A percentile compares a stretch with the other conserved stretches of the same genome.
phyloP scores from a whole-genome alignment of 1,140 invertebrate species.

The Microplitis mediator region DNA sequence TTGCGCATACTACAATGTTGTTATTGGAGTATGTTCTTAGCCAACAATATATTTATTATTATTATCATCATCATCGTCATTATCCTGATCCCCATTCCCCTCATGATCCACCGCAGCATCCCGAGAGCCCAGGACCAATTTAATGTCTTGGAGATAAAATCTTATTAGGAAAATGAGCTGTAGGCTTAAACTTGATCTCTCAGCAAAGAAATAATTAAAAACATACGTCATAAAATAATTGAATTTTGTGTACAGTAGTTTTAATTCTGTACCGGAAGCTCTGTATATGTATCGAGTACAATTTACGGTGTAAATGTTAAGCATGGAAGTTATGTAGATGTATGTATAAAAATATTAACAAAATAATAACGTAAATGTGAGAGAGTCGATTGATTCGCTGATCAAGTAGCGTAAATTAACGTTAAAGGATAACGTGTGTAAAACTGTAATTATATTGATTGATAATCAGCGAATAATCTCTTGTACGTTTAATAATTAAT shows the following conservation, averaged over 20 bases:
- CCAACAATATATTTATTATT: no score
- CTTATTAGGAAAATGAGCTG: no score
- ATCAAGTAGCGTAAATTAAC: neutral
- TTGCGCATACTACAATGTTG: conserved; percentile 28
- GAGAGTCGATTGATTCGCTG: no score
- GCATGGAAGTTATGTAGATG: neutral
- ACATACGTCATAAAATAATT: neutral
- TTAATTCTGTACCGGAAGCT: no score
- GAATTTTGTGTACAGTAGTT: neutral
- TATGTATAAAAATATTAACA: conserved; percentile 25
- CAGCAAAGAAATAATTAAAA: conserved; percentile 1
- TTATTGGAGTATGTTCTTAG: conserved; percentile 42
- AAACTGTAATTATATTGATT: neutral
- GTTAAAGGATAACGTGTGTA: conserved; percentile 14
- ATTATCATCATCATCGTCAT: no score
- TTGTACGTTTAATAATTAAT: conserved; percentile 21
- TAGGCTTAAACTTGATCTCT: neutral
- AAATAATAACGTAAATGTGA: conserved; percentile 7
- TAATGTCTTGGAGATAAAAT: neutral
- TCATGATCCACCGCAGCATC: no score
- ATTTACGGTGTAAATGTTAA: no score
- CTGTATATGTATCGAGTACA: no score
- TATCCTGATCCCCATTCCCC: no score
- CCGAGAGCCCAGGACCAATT: no score
- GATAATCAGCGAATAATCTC: conserved; percentile 52